phyloP scores from a whole-genome alignment of 1,140 invertebrate species.

The Ectropis grisescens region DNA sequence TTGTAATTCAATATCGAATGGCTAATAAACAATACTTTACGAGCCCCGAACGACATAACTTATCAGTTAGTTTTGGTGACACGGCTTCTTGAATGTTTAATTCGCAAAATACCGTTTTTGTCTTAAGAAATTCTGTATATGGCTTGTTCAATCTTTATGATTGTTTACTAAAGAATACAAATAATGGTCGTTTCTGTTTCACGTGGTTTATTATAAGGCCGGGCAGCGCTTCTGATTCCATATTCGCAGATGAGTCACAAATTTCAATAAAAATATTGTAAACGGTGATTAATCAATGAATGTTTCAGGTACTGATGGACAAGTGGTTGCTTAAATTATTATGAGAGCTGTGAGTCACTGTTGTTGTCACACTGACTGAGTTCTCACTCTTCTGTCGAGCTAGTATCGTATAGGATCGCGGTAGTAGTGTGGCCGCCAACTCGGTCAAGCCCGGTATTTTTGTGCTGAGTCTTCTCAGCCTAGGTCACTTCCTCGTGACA shows the following conservation, averaged over 20 bases:
- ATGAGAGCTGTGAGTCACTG: no score
- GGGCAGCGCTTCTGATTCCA: no score
- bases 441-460: conserved; percentile 37
- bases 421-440: conserved; percentile 29
- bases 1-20: conserved; percentile 8
- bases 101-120: conserved; percentile 21
- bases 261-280: no score
- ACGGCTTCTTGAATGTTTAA: conserved; percentile 14
- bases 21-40: conserved; percentile 16
- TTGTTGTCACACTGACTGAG: no score
- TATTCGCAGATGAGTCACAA: no score
- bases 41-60: conserved; percentile 11
- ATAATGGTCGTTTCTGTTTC: no score
- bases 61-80: conserved; percentile 13
- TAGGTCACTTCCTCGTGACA: conserved; percentile 8
- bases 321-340: no score
- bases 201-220: no score
- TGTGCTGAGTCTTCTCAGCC: no score
- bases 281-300: no score
- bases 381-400: no score
- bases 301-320: no score
- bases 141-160: conserved; percentile 18
- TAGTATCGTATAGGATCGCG: conserved; percentile 24
- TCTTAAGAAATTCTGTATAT: conserved; percentile 12
- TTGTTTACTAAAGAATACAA: conserved; percentile 22